A percentile compares a stretch with the other conserved stretches of the same genome.
Conservation (phyloP, 2,113 vertebrate species). For the Bos indicus region DNA sequence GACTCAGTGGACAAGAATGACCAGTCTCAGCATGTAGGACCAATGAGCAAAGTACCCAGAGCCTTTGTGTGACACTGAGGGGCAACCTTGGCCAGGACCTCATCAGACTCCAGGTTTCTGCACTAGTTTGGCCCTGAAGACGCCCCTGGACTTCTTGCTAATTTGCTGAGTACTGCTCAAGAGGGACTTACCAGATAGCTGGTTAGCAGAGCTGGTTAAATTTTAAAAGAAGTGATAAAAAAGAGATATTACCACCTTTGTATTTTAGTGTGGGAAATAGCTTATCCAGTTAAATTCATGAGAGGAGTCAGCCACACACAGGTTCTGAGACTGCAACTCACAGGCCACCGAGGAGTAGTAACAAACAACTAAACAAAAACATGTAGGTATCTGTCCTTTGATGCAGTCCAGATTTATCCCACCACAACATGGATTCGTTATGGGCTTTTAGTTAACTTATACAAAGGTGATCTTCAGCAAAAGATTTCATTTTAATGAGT, state of each 20-base stretch:
- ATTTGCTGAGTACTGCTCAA: not conserved
- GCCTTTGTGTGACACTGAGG: not conserved
- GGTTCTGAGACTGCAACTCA: not conserved
- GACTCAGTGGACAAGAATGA: not conserved
- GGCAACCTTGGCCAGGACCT: not conserved
- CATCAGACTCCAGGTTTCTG: not conserved
- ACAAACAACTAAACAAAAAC: not conserved
- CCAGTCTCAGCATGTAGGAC: not conserved
- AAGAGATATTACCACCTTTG: not conserved
- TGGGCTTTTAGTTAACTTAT: not conserved
- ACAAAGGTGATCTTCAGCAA: not conserved
- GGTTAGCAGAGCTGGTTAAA: not conserved
- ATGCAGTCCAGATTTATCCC: not conserved
- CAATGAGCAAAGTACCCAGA: not conserved
- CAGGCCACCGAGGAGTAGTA: not conserved
- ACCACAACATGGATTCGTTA: not conserved
- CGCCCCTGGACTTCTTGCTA: not conserved
- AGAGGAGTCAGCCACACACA: not conserved
- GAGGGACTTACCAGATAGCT: not conserved
- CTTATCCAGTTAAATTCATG: not conserved
- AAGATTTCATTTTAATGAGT: slow-evolving; percentile 2
- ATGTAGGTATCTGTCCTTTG: not conserved
- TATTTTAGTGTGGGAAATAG: not conserved
- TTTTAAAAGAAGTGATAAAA: not conserved
- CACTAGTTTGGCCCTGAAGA: not conserved